Percentiles rank a stretch among this genome's conserved stretches.
These are phyloP conservation scores for Erinaceus europaeus DNA, from an alignment of 2,113 vertebrate species.

Conservation along the genomic window DNA sequence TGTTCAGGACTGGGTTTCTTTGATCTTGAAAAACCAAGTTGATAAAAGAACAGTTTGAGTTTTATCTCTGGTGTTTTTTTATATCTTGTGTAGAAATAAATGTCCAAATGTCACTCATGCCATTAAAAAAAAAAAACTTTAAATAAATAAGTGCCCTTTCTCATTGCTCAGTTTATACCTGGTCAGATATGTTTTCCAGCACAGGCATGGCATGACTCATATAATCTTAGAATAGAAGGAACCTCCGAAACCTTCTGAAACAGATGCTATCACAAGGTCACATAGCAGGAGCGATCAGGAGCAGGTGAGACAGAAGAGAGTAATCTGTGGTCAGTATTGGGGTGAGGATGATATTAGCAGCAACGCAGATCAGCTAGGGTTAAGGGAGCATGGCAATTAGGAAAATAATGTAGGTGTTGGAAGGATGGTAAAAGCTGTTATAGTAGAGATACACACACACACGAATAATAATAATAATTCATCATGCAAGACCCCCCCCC, in stretches of 20 bases:
- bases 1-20: conserved; percentile 21
- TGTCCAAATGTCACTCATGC: background rate
- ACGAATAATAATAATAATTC: too few species aligned
- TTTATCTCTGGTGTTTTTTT: background rate
- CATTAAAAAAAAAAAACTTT: background rate
- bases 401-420: background rate
- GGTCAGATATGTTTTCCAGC: background rate
- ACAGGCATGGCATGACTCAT: background rate
- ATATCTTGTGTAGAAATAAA: background rate
- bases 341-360: background rate
- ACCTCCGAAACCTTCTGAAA: background rate
- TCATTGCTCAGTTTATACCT: background rate
- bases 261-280: background rate
- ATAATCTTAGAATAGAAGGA: background rate
- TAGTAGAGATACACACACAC: background rate
- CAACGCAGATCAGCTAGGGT: background rate
- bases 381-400: background rate
- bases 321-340: fast-evolving
- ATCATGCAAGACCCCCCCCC: background rate
- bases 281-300: background rate
- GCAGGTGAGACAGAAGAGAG: background rate
- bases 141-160: background rate
- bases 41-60: background rate
- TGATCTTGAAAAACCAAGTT: background rate
- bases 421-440: background rate